Conservation (phyloP, 2,888 invertebrate species). For the Oscheius onirici region DNA sequence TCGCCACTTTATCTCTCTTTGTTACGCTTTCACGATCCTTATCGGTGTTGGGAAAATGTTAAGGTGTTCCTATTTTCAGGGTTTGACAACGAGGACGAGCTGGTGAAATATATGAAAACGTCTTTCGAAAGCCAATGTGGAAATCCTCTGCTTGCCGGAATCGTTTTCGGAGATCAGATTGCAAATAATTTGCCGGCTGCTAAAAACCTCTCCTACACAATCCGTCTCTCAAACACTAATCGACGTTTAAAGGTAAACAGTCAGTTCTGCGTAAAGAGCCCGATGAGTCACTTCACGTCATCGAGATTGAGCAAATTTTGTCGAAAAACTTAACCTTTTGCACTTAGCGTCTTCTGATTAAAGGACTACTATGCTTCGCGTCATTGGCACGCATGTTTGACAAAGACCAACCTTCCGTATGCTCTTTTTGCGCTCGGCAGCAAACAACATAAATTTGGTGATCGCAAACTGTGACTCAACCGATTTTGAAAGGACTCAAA, state of each 20-base stretch:
- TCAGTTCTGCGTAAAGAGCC: too few species aligned
- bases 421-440: background rate
- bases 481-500: background rate
- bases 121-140: conserved; percentile 57
- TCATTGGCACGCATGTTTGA: too few species aligned
- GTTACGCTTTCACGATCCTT: background rate
- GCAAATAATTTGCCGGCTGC: conserved; percentile 26
- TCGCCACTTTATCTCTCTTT: conserved; percentile 2
- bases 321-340: too few species aligned
- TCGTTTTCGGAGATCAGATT: conserved; percentile 60
- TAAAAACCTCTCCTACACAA: conserved; percentile 56
- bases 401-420: too few species aligned
- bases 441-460: conserved; percentile 9
- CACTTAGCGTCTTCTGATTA: too few species aligned
- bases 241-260: conserved; percentile 62
- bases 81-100: conserved; percentile 72
- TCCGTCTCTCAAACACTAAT: conserved; percentile 63
- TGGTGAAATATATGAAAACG: conserved; percentile 71
- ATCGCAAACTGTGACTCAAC: background rate
- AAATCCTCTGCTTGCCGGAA: conserved; percentile 61
- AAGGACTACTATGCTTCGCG: too few species aligned
- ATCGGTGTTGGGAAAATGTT: background rate
- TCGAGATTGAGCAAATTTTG: too few species aligned
- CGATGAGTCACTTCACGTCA: too few species aligned
- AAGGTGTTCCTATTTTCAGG: conserved; percentile 49